phyloP scores from a whole-genome alignment of 2,888 invertebrate species.

The Phragmatobia fuliginosa region DNA sequence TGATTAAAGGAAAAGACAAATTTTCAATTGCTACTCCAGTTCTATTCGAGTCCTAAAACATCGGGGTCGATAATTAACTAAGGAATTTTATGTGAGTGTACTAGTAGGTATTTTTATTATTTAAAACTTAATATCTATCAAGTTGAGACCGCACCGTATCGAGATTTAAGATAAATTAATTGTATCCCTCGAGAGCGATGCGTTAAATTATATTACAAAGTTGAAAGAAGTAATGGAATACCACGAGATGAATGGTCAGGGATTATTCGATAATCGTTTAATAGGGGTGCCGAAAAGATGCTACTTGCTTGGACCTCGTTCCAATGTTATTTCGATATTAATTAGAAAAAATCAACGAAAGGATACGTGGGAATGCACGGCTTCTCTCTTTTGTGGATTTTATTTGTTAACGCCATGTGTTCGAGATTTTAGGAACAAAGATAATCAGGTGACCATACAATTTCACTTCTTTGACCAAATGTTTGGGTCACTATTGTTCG shows the following conservation, averaged over 20 bases:
- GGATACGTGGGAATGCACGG: slow-evolving; percentile 79
- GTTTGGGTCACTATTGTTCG: slow-evolving; percentile 70
- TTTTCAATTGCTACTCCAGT: slow-evolving; percentile 36
- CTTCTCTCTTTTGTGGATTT: slow-evolving; percentile 56
- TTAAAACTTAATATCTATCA: slow-evolving; percentile 59
- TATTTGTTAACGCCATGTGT: slow-evolving; percentile 71
- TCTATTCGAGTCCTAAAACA: slow-evolving; percentile 49
- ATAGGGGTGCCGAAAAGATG: slow-evolving; percentile 78
- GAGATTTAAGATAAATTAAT: slow-evolving; percentile 63
- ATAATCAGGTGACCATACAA: slow-evolving; percentile 69
- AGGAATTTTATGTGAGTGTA: slow-evolving; percentile 58
- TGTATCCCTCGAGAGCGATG: slow-evolving; percentile 64
- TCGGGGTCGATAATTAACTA: slow-evolving; percentile 41
- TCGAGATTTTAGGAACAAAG: slow-evolving; percentile 75
- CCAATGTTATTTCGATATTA: slow-evolving; percentile 75
- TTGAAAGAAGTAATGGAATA: slow-evolving; percentile 72
- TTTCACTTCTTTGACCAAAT: slow-evolving; percentile 63
- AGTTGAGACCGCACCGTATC: slow-evolving; percentile 60
- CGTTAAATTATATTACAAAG: slow-evolving; percentile 79
- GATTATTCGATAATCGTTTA: slow-evolving; percentile 84
- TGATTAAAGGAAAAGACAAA: slow-evolving; percentile 30
- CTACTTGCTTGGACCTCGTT: slow-evolving; percentile 75
- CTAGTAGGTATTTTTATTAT: slow-evolving; percentile 53
- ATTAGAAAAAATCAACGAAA: slow-evolving; percentile 73
- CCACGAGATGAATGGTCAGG: slow-evolving; percentile 67